Conservation (phyloP, 2,888 invertebrate genomes). For the Standfussiana lucernea region DNA sequence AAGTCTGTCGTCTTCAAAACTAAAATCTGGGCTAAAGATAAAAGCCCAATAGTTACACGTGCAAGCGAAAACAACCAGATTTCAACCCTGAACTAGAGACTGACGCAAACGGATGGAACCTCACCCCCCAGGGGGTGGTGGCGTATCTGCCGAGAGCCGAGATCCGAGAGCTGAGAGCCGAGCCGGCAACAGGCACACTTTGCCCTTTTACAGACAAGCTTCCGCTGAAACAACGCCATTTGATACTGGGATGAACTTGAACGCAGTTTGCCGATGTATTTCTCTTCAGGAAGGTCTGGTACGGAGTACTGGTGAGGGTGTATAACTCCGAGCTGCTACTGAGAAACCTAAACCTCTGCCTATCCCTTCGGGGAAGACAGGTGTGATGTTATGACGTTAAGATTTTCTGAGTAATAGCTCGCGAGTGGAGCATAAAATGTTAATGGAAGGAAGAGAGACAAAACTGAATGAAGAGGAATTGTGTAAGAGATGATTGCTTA, state of each 20-base stretch:
- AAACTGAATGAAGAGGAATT: neutral
- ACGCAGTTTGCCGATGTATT: slow-evolving; percentile 11
- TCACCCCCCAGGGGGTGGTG: slow-evolving; percentile 14
- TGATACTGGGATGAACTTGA: slow-evolving; percentile 13
- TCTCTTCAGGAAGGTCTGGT: neutral
- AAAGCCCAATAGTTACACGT: slow-evolving; percentile 35
- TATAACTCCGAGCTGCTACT: neutral
- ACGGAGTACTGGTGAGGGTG: neutral
- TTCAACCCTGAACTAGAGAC: slow-evolving; percentile 47
- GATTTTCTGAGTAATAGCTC: neutral
- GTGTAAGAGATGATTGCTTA: neutral
- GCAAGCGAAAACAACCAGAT: slow-evolving; percentile 8
- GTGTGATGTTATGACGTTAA: neutral
- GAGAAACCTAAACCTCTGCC: neutral
- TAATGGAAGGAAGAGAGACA: neutral
- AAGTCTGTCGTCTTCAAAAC: neutral
- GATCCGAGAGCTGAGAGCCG: neutral
- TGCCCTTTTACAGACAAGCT: neutral
- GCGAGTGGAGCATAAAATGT: neutral
- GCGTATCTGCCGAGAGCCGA: neutral
- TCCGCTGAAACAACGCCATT: slow-evolving; percentile 6
- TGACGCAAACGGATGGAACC: slow-evolving; percentile 38
- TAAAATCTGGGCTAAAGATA: neutral
- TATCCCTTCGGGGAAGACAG: neutral
- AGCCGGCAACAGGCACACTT: slow-evolving; percentile 14